Conservation (phyloP, 2,888 invertebrate species). For the Heliconius sara region DNA sequence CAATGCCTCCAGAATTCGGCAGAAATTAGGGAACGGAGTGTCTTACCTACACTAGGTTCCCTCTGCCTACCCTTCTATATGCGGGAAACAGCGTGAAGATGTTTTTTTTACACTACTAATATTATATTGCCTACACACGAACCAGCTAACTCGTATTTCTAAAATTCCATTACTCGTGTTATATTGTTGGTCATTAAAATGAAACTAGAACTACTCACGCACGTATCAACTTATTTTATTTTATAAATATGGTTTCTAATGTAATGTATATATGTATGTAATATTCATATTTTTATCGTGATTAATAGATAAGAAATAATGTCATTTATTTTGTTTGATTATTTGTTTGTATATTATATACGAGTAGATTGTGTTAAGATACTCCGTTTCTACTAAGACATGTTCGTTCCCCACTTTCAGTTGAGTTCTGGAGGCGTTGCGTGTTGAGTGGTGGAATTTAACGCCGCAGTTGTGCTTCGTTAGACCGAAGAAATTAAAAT, state of each 20-base stretch:
- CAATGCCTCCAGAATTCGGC: no score
- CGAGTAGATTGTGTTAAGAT: no score
- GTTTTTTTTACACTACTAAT: neutral
- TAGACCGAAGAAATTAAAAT: no score
- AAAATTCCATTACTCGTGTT: slow-evolving; percentile 28
- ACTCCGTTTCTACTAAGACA: no score
- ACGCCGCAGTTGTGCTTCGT: no score
- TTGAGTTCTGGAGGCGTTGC: no score
- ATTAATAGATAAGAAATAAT: neutral
- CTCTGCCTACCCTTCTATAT: no score
- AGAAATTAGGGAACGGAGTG: no score
- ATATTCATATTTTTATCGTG: neutral
- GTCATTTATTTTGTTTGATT: neutral
- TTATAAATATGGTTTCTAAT: slow-evolving; percentile 13
- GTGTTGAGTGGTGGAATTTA: no score
- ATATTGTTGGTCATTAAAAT: slow-evolving; percentile 31
- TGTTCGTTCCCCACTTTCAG: no score
- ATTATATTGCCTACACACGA: slow-evolving; percentile 24
- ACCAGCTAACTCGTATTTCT: slow-evolving; percentile 19
- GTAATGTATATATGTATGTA: neutral
- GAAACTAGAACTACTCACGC: slow-evolving; percentile 28
- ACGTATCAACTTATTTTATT: slow-evolving; percentile 10
- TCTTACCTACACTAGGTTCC: no score
- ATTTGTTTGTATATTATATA: neutral
- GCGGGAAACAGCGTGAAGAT: no score